Percentiles rank a stretch among this genome's conserved stretches.
phyloP scores from a whole-genome alignment of 2,113 vertebrate genomes.

The Sylvilagus bachmani region DNA sequence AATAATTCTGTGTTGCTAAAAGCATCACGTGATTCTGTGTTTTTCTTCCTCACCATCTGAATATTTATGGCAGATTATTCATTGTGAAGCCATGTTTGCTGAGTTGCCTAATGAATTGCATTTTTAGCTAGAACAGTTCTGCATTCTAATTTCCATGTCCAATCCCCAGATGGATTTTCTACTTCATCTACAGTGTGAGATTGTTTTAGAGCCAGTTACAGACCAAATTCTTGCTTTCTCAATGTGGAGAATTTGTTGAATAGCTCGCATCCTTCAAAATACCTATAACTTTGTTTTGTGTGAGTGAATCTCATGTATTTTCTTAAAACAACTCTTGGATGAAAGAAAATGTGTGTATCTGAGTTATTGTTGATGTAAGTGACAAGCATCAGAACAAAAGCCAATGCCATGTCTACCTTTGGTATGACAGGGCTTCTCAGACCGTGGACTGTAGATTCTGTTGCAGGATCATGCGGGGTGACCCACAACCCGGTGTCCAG shows the following conservation, averaged over 20 bases:
- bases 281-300: slow-evolving; percentile 40
- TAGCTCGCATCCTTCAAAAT: slow-evolving; percentile 41
- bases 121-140: slow-evolving; percentile 47
- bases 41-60: neutral
- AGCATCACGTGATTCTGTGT: neutral
- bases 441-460: neutral
- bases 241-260: slow-evolving; percentile 31
- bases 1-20: slow-evolving; percentile 14
- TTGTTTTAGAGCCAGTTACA: slow-evolving; percentile 41
- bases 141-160: neutral
- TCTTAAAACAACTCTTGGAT: neutral
- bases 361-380: slow-evolving; percentile 29
- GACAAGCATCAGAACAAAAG: slow-evolving; percentile 10
- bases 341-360: slow-evolving; percentile 27
- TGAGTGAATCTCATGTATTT: neutral
- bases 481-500: neutral
- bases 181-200: slow-evolving; percentile 41
- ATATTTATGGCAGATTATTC: slow-evolving; percentile 45
- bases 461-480: neutral
- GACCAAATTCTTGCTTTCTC: slow-evolving; percentile 37
- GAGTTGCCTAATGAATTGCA: slow-evolving; percentile 31
- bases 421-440: neutral
- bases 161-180: slow-evolving; percentile 17
- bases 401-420: neutral
- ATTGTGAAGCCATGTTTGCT: slow-evolving; percentile 32